phyloP scores from a whole-genome alignment of 2,113 vertebrate species.

The Aldabrachelys gigantea region DNA sequence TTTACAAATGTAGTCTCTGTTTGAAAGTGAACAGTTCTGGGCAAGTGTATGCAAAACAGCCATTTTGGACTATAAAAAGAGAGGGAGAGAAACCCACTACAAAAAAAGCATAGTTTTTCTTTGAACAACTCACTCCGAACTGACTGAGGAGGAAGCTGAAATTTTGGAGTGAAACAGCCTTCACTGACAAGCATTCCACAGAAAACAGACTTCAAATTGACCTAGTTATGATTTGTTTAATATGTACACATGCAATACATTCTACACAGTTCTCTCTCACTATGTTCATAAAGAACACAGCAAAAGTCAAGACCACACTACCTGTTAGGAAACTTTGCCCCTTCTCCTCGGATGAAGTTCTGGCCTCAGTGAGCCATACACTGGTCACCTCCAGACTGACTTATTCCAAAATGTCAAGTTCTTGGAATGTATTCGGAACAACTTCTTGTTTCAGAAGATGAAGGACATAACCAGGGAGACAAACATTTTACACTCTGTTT shows the following conservation, averaged over 20 bases:
- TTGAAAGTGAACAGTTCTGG: neutral
- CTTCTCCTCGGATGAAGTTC: neutral
- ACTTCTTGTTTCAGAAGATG: too few species aligned
- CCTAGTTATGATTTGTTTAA: neutral
- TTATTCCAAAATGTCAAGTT: too few species aligned
- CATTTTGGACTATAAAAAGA: neutral
- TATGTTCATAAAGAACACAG: fast-evolving
- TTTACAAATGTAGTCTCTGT: neutral
- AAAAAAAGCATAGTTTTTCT: neutral
- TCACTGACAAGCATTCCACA: neutral
- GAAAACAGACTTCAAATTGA: neutral
- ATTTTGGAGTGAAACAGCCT: neutral
- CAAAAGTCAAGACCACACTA: neutral
- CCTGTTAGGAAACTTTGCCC: neutral
- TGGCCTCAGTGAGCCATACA: neutral
- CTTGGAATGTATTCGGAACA: too few species aligned
- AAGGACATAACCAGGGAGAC: too few species aligned
- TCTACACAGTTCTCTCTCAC: fast-evolving
- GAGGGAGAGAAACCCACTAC: neutral
- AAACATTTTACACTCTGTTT: too few species aligned
- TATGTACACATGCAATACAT: neutral
- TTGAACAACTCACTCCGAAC: neutral
- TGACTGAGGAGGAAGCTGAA: neutral
- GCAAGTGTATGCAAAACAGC: fast-evolving
- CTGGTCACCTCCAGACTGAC: neutral